phyloP scores from a whole-genome alignment of 2,888 invertebrate genomes.

The Rhaphigaster nebulosa region DNA sequence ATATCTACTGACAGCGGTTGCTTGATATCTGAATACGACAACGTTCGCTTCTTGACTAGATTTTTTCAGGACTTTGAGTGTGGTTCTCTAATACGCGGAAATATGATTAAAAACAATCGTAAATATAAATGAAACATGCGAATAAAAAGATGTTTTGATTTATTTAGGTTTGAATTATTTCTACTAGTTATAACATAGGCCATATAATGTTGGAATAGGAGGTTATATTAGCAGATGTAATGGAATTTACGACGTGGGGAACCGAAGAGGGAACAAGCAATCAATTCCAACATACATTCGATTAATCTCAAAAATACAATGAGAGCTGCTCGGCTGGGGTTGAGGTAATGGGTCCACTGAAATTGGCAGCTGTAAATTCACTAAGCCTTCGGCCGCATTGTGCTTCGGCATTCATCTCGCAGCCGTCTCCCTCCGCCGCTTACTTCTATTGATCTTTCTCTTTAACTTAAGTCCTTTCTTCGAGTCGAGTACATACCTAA shows the following conservation, averaged over 20 bases:
- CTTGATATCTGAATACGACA: too few relatives aligned
- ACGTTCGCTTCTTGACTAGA: too few relatives aligned
- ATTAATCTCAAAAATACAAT: slow-evolving; percentile 56
- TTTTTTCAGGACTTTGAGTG: too few relatives aligned
- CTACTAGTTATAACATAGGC: not conserved
- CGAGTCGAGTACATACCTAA: not conserved
- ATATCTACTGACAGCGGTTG: too few relatives aligned
- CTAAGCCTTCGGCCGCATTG: not conserved
- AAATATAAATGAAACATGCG: not conserved
- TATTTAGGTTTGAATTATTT: not conserved
- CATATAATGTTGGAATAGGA: not conserved
- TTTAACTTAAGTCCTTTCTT: not conserved
- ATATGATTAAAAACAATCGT: too few relatives aligned
- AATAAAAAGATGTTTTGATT: not conserved
- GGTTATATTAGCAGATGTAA: not conserved
- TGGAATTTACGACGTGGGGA: not conserved
- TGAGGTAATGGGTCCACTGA: slow-evolving; percentile 48
- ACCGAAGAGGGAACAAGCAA: slow-evolving; percentile 24
- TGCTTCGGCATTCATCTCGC: slow-evolving; percentile 31
- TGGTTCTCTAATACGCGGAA: too few relatives aligned
- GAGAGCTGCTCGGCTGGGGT: not conserved
- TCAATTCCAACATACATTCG: slow-evolving; percentile 52
- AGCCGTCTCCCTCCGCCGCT: not conserved
- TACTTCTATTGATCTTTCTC: not conserved
- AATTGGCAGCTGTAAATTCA: slow-evolving; percentile 55